Percentiles rank a stretch among this genome's conserved stretches.
Evolutionary conservation across 92 coral and sea anemone species (phyloP).

Genomic region (Bergia puertoricense): DNA sequence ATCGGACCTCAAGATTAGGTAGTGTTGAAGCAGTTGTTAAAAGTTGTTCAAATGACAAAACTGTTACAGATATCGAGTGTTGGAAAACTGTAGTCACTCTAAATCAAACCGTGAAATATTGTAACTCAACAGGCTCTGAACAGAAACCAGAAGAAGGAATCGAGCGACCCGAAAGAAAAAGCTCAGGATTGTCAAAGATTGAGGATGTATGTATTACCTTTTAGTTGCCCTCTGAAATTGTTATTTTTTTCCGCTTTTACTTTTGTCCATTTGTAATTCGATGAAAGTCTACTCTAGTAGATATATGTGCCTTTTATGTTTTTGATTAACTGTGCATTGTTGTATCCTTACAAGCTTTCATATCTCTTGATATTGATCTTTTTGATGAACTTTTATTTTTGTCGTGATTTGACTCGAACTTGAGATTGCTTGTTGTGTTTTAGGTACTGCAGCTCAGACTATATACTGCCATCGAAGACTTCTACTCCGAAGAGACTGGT

Average conservation of each 20-base stretch:
- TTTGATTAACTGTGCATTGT: background rate
- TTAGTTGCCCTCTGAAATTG: background rate
- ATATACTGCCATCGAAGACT: slow-evolving; percentile 86
- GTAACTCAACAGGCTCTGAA: slow-evolving; percentile 31
- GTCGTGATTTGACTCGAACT: background rate
- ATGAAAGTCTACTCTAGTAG: background rate
- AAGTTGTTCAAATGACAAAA: too few species aligned
- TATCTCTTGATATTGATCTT: background rate
- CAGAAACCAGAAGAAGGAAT: slow-evolving; percentile 42
- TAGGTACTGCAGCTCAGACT: slow-evolving; percentile 82
- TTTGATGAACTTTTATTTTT: too few species aligned
- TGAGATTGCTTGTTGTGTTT: background rate
- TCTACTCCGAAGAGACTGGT: slow-evolving; percentile 92
- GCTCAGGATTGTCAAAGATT: slow-evolving; percentile 77
- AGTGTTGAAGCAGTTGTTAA: too few species aligned
- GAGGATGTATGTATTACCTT: slow-evolving; percentile 60
- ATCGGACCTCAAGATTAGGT: too few species aligned
- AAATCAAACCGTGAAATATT: background rate
- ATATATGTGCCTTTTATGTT: background rate
- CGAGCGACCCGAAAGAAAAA: slow-evolving; percentile 57
- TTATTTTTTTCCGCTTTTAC: too few species aligned
- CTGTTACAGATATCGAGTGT: too few species aligned
- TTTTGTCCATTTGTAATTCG: background rate
- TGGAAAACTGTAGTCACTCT: too few species aligned
- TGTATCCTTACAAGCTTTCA: background rate